A percentile compares a stretch with the other conserved stretches of the same genome.
Conservation (phyloP, 2,888 invertebrate genomes). For the Synanthedon formicaeformis region DNA sequence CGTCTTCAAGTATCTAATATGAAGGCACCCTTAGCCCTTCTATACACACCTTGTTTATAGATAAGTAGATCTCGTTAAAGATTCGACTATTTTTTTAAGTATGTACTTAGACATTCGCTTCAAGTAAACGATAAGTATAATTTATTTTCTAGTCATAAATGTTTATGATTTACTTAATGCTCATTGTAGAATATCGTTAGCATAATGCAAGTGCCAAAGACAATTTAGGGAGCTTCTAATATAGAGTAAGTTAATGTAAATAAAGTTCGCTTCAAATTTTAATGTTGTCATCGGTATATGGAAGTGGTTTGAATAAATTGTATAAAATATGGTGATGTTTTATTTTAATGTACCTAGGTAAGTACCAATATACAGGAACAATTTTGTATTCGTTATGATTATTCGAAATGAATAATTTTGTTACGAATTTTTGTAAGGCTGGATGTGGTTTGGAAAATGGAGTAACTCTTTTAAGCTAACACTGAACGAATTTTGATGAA, state of each 20-base stretch:
- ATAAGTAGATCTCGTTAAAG: no score
- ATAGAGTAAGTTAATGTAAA: slow-evolving; percentile 37
- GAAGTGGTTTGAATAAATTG: slow-evolving; percentile 50
- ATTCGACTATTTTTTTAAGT: no score
- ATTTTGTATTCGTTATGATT: no score
- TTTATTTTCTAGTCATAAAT: not conserved
- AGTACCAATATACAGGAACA: no score
- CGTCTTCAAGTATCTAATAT: no score
- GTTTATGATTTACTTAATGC: not conserved
- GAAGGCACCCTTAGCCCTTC: no score
- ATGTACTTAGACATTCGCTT: not conserved
- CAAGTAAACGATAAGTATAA: not conserved
- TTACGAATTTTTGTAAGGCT: no score
- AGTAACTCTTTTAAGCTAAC: no score
- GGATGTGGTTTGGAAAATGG: no score
- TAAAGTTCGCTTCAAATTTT: slow-evolving; percentile 41
- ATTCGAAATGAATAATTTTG: no score
- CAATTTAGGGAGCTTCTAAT: slow-evolving; percentile 58
- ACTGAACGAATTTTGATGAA: no score
- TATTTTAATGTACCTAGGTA: not conserved
- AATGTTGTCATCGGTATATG: slow-evolving; percentile 50
- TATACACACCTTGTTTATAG: no score
- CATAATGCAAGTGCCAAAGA: slow-evolving; percentile 61
- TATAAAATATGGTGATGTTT: slow-evolving; percentile 17
- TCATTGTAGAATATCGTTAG: slow-evolving; percentile 14